Evolutionary conservation across 2,888 invertebrate species (phyloP).

Genomic region (Thyatira batis): DNA sequence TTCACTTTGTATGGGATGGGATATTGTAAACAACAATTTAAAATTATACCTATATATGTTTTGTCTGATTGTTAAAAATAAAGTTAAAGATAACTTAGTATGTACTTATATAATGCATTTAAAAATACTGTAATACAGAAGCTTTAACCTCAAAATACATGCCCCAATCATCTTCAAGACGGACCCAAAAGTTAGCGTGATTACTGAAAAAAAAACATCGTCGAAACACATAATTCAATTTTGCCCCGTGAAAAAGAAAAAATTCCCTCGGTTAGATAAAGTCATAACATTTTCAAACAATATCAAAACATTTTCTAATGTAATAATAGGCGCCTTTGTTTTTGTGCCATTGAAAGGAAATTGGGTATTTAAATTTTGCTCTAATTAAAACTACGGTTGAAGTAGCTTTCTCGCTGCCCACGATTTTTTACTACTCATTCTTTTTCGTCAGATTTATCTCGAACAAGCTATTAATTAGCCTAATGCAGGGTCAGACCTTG

Average conservation of each 20-base stretch:
- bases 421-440: constrained; percentile 23
- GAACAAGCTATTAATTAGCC: not conserved
- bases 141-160: not conserved
- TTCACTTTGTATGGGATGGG: no score
- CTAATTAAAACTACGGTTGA: constrained; percentile 26
- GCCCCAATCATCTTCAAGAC: not conserved
- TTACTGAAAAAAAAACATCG: not conserved
- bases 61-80: no score
- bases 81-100: no score
- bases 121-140: not conserved
- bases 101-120: no score
- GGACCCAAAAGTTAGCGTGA: not conserved
- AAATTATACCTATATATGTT: no score
- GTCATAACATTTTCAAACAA: constrained; percentile 23
- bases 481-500: not conserved
- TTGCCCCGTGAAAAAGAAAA: constrained; percentile 1
- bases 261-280: constrained; percentile 1
- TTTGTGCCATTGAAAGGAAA: constrained; percentile 37
- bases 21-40: no score
- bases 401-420: not conserved
- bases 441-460: constrained; percentile 16
- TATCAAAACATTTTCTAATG: constrained; percentile 32
- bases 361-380: constrained; percentile 41
- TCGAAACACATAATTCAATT: constrained; percentile 4
- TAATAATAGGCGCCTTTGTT: constrained; percentile 38